Conservation (phyloP, 2,888 invertebrate genomes). For the Encarsia formosa region DNA sequence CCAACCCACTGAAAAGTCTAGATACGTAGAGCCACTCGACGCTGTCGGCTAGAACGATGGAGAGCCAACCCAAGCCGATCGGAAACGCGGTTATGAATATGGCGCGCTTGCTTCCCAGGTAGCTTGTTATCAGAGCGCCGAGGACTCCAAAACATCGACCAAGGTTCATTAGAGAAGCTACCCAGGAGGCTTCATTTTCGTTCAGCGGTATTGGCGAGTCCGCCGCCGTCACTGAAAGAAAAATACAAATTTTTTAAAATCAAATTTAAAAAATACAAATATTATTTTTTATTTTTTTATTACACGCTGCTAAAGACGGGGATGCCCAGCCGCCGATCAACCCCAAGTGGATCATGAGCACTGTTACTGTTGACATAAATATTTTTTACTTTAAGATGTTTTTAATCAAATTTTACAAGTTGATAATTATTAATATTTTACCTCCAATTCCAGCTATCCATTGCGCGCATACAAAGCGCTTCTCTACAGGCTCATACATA, state of each 20-base stretch:
- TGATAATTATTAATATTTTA: neutral
- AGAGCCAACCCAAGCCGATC: constrained; percentile 31
- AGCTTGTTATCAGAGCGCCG: constrained; percentile 30
- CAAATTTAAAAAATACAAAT: too few relatives aligned
- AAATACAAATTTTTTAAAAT: too few relatives aligned
- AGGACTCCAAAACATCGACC: constrained; percentile 33
- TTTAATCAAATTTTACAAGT: neutral
- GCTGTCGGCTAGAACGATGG: constrained; percentile 29
- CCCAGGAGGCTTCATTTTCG: constrained; percentile 35
- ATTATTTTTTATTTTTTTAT: too few relatives aligned
- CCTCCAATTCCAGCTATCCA: constrained; percentile 23
- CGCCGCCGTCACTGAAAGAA: too few relatives aligned
- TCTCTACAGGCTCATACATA: too few relatives aligned
- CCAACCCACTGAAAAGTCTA: constrained; percentile 32
- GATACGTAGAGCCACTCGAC: constrained; percentile 31
- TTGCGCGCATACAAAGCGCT: constrained; percentile 11
- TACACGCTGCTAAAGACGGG: constrained; percentile 34
- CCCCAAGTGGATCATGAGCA: constrained; percentile 32
- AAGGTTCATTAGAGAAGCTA: constrained; percentile 35
- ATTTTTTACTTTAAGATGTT: too few relatives aligned
- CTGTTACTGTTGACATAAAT: constrained; percentile 31
- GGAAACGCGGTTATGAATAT: constrained; percentile 32
- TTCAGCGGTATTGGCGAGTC: constrained; percentile 31
- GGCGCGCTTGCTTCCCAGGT: constrained; percentile 33
- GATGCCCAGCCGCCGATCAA: constrained; percentile 36